These are phyloP conservation scores for Solenopsis invicta DNA, from an alignment of 1,140 invertebrate species.

Conservation along the genomic window DNA sequence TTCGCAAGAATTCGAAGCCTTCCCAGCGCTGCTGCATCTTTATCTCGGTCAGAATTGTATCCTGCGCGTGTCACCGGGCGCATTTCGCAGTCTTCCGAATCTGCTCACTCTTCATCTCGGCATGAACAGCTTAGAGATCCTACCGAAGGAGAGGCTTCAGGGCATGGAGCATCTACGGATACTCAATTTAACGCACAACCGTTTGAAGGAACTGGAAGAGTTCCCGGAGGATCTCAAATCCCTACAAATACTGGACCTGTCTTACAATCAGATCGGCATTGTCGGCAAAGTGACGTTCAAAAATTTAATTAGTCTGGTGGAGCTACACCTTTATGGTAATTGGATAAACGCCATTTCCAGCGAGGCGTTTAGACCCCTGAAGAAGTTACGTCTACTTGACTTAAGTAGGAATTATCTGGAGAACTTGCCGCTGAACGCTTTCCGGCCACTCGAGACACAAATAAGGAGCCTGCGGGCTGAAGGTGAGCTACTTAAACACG, in stretches of 20 bases:
- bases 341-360: constrained; percentile 92
- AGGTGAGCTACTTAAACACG: constrained; percentile 87
- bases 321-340: constrained; percentile 94
- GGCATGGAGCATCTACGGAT: constrained; percentile 91
- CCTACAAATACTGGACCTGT: constrained; percentile 93
- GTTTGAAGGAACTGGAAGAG: constrained; percentile 93
- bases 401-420: constrained; percentile 95
- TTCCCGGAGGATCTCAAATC: constrained; percentile 93
- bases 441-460: constrained; percentile 93
- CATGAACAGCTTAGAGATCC: constrained; percentile 93
- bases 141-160: constrained; percentile 94
- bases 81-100: constrained; percentile 92
- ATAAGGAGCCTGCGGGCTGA: constrained; percentile 92
- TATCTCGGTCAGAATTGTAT: constrained; percentile 93
- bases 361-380: constrained; percentile 93
- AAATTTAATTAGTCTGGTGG: constrained; percentile 91
- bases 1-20: constrained; percentile 95
- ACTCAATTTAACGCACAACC: constrained; percentile 94
- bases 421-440: constrained; percentile 92
- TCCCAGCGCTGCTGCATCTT: constrained; percentile 92
- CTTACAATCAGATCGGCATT: constrained; percentile 93
- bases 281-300: constrained; percentile 92
- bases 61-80: constrained; percentile 93
- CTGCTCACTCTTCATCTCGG: constrained; percentile 94
- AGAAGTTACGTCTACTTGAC: constrained; percentile 93